A percentile compares a stretch with the other conserved stretches of the same genome.
Conservation (phyloP, 1,140 invertebrate species). For the Hestina assimilis region DNA sequence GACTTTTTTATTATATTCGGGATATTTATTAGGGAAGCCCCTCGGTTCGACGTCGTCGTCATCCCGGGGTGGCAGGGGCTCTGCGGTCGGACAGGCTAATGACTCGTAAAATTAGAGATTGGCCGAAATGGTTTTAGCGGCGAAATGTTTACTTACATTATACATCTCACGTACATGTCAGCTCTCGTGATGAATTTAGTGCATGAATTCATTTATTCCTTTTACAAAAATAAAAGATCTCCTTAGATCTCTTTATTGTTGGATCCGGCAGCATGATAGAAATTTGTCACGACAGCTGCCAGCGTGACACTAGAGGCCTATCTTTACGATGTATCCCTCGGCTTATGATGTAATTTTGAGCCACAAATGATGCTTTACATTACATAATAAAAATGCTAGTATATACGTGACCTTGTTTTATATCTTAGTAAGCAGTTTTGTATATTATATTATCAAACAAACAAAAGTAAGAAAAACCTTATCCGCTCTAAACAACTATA, state of each 20-base stretch:
- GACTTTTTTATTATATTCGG: conserved; percentile 40
- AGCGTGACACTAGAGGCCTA: conserved; percentile 26
- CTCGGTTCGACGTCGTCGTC: conserved; percentile 27
- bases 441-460: background rate
- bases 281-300: conserved; percentile 22
- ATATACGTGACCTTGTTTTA: too few relatives aligned
- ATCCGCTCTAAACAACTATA: background rate
- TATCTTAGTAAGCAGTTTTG: background rate
- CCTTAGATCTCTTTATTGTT: conserved; percentile 7
- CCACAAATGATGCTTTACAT: background rate
- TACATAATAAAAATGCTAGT: background rate
- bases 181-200: conserved; percentile 2
- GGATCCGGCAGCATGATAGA: background rate
- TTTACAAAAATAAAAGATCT: conserved; percentile 9
- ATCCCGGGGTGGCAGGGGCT: conserved; percentile 16
- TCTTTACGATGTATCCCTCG: conserved; percentile 14
- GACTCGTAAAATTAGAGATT: conserved; percentile 52
- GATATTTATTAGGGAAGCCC: conserved; percentile 41
- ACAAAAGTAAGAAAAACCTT: background rate
- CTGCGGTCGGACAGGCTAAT: conserved; percentile 30
- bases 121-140: conserved; percentile 27
- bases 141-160: conserved; percentile 29
- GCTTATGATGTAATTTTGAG: background rate
- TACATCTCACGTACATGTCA: conserved; percentile 25
- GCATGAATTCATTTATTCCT: conserved; percentile 4